Evolutionary conservation across 2,888 invertebrate genomes (phyloP).

Genomic region (Tridacna crocea): DNA sequence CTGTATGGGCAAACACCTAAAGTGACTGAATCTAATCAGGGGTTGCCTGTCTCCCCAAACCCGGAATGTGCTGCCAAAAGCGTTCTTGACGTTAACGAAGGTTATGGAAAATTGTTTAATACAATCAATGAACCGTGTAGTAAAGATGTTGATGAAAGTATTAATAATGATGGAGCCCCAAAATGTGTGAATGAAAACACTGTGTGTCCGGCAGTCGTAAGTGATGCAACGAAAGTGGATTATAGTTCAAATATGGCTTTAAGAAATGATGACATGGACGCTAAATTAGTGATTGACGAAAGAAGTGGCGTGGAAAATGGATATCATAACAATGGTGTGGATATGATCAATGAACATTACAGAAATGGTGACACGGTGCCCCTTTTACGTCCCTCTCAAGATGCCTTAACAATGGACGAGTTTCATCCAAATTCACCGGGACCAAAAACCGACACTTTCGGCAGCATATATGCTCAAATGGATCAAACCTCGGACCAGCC

Average conservation of each 20-base stretch:
- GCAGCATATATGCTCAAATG: slow-evolving; percentile 25
- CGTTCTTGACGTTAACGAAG: neutral
- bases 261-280: neutral
- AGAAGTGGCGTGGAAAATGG: slow-evolving; percentile 5
- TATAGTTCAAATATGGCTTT: neutral
- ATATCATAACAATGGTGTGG: slow-evolving; percentile 13
- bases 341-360: slow-evolving; percentile 1
- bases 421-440: slow-evolving; percentile 13
- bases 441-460: neutral
- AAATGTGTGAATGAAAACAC: neutral
- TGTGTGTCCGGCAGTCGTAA: neutral
- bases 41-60: slow-evolving; percentile 50
- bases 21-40: slow-evolving; percentile 50
- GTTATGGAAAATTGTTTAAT: slow-evolving; percentile 2
- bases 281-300: slow-evolving; percentile 11
- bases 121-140: neutral
- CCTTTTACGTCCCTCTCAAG: neutral
- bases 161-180: neutral
- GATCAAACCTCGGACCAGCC: slow-evolving; percentile 60
- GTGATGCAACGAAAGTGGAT: neutral
- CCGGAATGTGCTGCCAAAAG: slow-evolving; percentile 44
- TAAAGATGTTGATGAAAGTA: neutral
- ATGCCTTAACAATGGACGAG: slow-evolving; percentile 5
- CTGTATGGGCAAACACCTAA: slow-evolving; percentile 60
- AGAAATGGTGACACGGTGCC: neutral